phyloP scores from a whole-genome alignment of 2,113 vertebrate species.

The Neopipo cinnamomea region DNA sequence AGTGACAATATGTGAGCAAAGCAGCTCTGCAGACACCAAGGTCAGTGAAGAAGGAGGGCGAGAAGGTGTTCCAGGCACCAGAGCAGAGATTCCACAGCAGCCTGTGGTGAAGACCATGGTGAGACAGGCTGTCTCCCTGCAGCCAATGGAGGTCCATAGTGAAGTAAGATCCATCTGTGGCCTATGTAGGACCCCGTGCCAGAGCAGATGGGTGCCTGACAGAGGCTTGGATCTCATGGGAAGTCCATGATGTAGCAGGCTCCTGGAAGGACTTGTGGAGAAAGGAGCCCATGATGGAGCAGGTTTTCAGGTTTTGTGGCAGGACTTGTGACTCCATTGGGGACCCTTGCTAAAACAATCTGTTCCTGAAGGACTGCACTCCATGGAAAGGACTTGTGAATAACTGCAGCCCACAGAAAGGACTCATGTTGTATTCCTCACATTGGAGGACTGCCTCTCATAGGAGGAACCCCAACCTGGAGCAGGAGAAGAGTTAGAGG shows the following conservation, averaged over 20 bases:
- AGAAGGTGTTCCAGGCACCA: accelerated
- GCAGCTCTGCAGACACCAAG: not conserved
- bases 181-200: accelerated
- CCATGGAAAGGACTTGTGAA: not conserved
- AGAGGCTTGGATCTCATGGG: not conserved
- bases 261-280: not conserved
- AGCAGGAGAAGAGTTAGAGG: not conserved
- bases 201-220: accelerated
- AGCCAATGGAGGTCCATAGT: accelerated
- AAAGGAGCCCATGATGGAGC: not conserved
- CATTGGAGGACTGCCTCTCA: too few species aligned
- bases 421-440: not conserved
- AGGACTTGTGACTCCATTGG: accelerated
- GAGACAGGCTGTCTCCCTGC: not conserved
- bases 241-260: not conserved
- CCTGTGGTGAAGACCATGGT: not conserved
- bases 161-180: not conserved
- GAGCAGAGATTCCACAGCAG: not conserved
- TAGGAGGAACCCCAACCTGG: not conserved
- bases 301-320: not conserved
- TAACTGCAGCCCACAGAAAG: not conserved
- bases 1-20: not conserved
- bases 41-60: not conserved
- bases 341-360: not conserved
- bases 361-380: not conserved